Evolutionary conservation across 2,797 vertebrate species (phyloP), one percentile per base, ranked within the genome.

Genomic region (Hybognathus amarus): DNA sequence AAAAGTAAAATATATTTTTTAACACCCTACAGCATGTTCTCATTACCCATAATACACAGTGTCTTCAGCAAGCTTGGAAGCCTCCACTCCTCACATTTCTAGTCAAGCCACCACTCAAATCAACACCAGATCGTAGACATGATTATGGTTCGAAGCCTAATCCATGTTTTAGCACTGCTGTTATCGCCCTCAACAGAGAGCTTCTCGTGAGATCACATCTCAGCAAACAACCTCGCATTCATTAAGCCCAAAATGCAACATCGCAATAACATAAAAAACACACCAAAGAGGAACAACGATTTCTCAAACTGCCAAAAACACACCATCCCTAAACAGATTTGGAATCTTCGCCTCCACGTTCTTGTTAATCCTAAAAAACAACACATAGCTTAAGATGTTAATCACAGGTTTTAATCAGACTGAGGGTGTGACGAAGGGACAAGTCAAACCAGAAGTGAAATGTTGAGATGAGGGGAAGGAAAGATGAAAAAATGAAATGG

Each of bases 351-450:
- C 75, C 75, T 71, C 52, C 47, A 15, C 30, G 24, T 71, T 70
- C 54, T 71, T 70, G 52, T 83, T 83, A 78, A 83, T 83, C 64
- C 38, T 42, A 52, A 61, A 69, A 78, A 78, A 83, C 73, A 83
- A 83, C 64, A 59, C 13, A 10, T n/a, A 40, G 52, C 66, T 78
- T 83, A 78, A 78, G 75, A 78, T 83, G 82, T 71, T 83, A 83
- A 83, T 83, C 75, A 30, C 74, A 70, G 52, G 82, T 83, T 83
- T n/a, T 83, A 83, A 78, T 70, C 63, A 83, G 82, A 67, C 75
- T 6, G 66, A 64, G 11, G 82, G 66, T 71, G 52, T 70, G 82
- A 77, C 15, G 30, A 42, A 47, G 27, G 64, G 36, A 18, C n/a
- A 47, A 50, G 50, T 81, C 69, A 81, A 64, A 36, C 79, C n/a